Evolutionary conservation across 2,888 invertebrate genomes (phyloP).

Genomic region (Formica aserva): DNA sequence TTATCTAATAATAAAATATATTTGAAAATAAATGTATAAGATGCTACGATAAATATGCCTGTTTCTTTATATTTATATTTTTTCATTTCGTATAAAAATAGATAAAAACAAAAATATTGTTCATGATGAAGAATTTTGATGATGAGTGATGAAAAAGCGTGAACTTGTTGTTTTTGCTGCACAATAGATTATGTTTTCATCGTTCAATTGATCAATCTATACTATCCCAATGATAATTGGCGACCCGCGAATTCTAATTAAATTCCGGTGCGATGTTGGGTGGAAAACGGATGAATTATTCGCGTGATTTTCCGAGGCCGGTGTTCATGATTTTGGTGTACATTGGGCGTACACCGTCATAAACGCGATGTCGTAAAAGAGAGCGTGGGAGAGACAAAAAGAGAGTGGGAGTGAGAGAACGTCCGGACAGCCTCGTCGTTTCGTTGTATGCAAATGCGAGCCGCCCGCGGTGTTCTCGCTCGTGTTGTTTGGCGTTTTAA

Average conservation of each 20-base stretch:
- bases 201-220: conserved; percentile 10
- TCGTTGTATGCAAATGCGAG: conserved; percentile 57
- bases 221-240: neutral
- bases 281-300: conserved; percentile 58
- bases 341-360: conserved; percentile 57
- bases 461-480: conserved; percentile 77
- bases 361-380: conserved; percentile 67
- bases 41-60: neutral
- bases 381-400: conserved; percentile 21
- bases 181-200: neutral
- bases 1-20: neutral
- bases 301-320: conserved; percentile 44
- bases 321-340: conserved; percentile 49
- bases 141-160: neutral
- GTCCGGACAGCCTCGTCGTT: conserved; percentile 38
- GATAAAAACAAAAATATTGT: neutral
- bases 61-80: neutral
- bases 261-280: conserved; percentile 5
- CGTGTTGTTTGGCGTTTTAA: conserved; percentile 82
- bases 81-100: neutral
- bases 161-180: neutral
- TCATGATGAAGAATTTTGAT: neutral
- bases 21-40: neutral
- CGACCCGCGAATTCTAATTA: conserved; percentile 15
- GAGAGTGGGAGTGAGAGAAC: conserved; percentile 22